phyloP scores from a whole-genome alignment of 2,113 vertebrate species.

The Prionailurus viverrinus region DNA sequence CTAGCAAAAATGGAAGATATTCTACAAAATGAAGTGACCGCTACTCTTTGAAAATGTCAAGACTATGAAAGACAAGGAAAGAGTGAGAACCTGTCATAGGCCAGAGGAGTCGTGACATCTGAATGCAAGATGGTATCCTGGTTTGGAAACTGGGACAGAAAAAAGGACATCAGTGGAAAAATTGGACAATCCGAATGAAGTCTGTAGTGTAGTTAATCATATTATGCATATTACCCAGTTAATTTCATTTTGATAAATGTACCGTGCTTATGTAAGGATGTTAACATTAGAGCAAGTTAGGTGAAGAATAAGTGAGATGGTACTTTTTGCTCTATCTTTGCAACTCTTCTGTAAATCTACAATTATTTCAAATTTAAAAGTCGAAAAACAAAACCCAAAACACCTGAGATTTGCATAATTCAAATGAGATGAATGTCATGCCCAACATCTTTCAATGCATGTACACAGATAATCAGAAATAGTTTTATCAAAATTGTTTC shows the following conservation, averaged over 20 bases:
- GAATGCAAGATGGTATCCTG: not conserved
- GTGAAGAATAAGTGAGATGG: not conserved
- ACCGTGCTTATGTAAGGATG: conserved; percentile 10
- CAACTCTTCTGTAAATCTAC: not conserved
- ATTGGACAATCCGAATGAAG: conserved; percentile 9
- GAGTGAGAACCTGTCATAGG: not conserved
- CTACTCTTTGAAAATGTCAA: not conserved
- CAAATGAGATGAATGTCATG: not conserved
- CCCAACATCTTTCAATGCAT: not conserved
- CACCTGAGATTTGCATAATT: not conserved
- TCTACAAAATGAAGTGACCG: not conserved
- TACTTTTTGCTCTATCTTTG: not conserved
- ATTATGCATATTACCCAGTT: not conserved
- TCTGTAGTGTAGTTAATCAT: not conserved
- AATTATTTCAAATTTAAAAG: conserved; percentile 42
- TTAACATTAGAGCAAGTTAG: not conserved
- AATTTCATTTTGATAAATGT: conserved; percentile 39
- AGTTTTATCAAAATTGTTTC: not conserved
- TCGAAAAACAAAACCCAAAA: conserved; percentile 35
- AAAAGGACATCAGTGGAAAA: conserved; percentile 28
- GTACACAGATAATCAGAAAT: conserved; percentile 4
- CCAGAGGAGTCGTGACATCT: not conserved
- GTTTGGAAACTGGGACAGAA: not conserved
- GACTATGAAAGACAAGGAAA: not conserved
- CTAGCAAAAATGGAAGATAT: not conserved